Evolutionary conservation across 2,888 invertebrate species (phyloP).

Genomic region (Cephonodes hylas): DNA sequence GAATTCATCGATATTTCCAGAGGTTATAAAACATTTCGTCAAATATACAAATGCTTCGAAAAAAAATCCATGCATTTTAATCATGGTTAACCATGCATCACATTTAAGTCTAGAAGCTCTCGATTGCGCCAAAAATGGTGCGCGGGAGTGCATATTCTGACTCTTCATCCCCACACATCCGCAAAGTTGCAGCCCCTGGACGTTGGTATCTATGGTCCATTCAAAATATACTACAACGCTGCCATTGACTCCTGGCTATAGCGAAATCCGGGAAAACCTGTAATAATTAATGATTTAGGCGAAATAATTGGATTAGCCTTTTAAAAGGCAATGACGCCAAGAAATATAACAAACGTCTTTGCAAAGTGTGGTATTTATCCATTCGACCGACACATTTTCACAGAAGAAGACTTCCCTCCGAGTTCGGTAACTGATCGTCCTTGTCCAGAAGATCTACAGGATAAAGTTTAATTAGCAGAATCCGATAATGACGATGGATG

Average conservation of each 20-base stretch:
- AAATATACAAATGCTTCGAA: not conserved
- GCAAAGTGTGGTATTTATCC: not conserved
- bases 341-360: not conserved
- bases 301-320: not conserved
- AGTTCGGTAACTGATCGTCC: not conserved
- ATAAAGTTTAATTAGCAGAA: conserved; percentile 17
- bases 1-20: conserved; percentile 27
- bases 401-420: not conserved
- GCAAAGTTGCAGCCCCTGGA: conserved; percentile 52
- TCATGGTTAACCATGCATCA: conserved; percentile 45
- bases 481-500: not conserved
- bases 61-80: conserved; percentile 29
- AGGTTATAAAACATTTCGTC: not conserved
- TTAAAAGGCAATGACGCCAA: not conserved
- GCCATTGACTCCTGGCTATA: conserved; percentile 37
- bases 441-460: not conserved
- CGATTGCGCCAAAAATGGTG: conserved; percentile 38
- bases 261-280: conserved; percentile 40
- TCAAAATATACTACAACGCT: conserved; percentile 28
- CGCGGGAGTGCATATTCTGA: conserved; percentile 44
- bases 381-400: not conserved
- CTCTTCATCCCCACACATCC: conserved; percentile 31
- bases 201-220: conserved; percentile 41
- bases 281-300: conserved; percentile 25
- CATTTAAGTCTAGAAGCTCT: conserved; percentile 31